A percentile compares a stretch with the other conserved stretches of the same genome.
Evolutionary conservation across 2,888 invertebrate species (phyloP).

Genomic region (Oxycera nigricornis): DNA sequence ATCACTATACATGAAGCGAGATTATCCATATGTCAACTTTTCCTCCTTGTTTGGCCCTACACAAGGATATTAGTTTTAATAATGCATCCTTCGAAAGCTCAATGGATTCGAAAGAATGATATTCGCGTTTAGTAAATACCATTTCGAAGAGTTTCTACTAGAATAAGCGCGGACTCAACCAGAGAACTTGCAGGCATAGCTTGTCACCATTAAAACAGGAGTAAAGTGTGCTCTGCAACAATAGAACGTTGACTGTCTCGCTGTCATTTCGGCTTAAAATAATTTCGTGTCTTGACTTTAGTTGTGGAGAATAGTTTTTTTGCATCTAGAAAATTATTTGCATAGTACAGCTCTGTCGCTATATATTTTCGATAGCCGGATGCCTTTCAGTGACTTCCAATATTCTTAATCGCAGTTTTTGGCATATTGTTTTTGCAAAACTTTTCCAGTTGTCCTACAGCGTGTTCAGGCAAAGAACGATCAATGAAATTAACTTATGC

Average conservation of each 20-base stretch:
- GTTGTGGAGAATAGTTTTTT: constrained; percentile 11
- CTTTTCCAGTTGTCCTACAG: background rate
- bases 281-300: constrained; percentile 19
- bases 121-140: too few species aligned
- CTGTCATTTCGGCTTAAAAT: constrained; percentile 17
- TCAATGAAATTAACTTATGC: background rate
- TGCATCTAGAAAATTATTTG: constrained; percentile 31
- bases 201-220: background rate
- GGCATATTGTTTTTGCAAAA: background rate
- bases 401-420: background rate
- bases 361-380: constrained; percentile 27
- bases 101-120: too few species aligned
- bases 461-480: background rate
- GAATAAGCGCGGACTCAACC: too few species aligned
- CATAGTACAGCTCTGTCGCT: background rate
- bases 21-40: too few species aligned
- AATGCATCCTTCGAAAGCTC: too few species aligned
- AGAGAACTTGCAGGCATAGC: too few species aligned
- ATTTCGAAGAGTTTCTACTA: too few species aligned
- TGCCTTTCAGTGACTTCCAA: background rate
- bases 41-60: too few species aligned
- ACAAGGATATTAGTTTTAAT: too few species aligned
- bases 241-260: background rate
- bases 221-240: background rate
- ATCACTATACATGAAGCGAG: too few species aligned